Base-by-base conservation (phyloP, 2,888 invertebrate genomes). In the Chloroclystis v-ata region DNA sequence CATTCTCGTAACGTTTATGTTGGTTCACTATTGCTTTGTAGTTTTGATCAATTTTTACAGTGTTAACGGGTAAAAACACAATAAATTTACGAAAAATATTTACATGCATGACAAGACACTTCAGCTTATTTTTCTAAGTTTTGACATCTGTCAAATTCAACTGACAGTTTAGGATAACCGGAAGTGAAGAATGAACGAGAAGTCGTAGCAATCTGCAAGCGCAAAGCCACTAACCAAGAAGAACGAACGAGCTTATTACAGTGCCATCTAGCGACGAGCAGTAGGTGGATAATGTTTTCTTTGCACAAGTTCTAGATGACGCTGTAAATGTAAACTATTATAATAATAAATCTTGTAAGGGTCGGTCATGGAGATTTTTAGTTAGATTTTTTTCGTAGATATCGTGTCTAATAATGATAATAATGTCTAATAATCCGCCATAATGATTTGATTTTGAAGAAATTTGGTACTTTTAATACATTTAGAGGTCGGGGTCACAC, bases 1-100 rank as follows among this genome's bases (percentile, higher is more conserved):
- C 85, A 86, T 86, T 35, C 40, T 54, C 29, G 24, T 43, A 39
- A 37, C 26, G 20, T 20, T 20, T 20, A 20, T 30, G 46, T 49
- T 52, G 1, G 42, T 47, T 42, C 32, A 49, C 56, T 33, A 12
- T 8, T 20, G 8, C 16, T 13, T 16, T 33, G 33, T n/a, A 12
- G 7, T 39, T 13, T 32, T n/a, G 13, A 43, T 13, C 5, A 37
- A 25, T 9, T 37, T 32, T n/a, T 8, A 9, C 20, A 9, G 24
- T 24, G 2, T 2, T 30, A 30, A 12, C 9, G 12, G n/a, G n/a
- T 10, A 33, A 37, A 43, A 49, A 46, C n/a, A 35, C 37, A 30
- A 13, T 38, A 32, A 38, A 39, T 24, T 9, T 24, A 10, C 4
- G 2, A 9, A 48, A 53, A 49, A 13, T 45, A 47, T 41, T 39